Conservation (phyloP, 2,797 vertebrate genomes). For the Enteromius thamalakanensis region DNA sequence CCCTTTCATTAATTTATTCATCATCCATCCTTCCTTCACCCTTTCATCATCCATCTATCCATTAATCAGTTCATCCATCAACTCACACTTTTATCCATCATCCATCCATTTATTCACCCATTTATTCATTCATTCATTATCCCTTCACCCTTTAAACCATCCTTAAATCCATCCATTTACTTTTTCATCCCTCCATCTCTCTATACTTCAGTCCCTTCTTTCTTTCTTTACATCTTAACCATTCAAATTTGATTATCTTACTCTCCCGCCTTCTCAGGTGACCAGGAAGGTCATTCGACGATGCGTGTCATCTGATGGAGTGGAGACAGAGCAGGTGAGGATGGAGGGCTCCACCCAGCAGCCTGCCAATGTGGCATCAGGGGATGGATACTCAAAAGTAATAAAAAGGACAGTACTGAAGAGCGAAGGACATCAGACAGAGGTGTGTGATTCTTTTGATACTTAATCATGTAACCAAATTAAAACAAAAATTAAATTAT, state of each 20-base stretch:
- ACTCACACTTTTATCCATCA: too few species aligned
- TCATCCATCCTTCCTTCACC: too few species aligned
- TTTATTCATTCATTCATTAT: neutral
- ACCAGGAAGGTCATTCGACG: constrained; percentile 87
- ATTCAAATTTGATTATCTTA: neutral
- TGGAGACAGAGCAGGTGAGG: constrained; percentile 78
- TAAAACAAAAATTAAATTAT: neutral
- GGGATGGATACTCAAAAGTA: constrained; percentile 84
- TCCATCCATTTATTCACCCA: neutral
- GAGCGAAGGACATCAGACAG: constrained; percentile 85
- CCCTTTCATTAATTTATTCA: too few species aligned
- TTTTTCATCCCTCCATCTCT: neutral
- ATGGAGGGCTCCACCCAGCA: constrained; percentile 77
- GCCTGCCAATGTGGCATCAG: constrained; percentile 72
- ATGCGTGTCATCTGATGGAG: constrained; percentile 82
- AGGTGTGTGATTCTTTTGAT: constrained; percentile 74
- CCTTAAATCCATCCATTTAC: neutral
- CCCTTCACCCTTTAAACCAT: too few species aligned
- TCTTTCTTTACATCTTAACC: neutral
- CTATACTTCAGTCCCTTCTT: neutral
- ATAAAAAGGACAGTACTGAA: constrained; percentile 86
- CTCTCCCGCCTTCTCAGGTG: constrained; percentile 74
- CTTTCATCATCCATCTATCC: too few species aligned
- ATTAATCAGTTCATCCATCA: too few species aligned
- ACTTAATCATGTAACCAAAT: neutral